phyloP scores from a whole-genome alignment of 2,797 vertebrate genomes.

The Hydrolagus colliei region DNA sequence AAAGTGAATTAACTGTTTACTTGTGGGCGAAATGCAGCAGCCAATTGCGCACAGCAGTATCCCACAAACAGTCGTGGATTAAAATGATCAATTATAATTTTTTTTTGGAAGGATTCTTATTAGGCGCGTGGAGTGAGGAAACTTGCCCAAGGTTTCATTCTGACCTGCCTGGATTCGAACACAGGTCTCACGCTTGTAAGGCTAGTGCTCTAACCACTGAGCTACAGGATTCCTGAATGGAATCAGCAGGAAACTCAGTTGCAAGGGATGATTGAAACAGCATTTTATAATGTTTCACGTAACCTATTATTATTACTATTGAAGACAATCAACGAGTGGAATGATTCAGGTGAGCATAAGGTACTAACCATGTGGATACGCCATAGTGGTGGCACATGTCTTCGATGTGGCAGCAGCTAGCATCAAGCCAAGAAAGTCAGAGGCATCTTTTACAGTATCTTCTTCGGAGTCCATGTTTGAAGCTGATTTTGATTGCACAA shows the following conservation, averaged over 20 bases:
- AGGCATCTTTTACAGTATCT: constrained; percentile 76
- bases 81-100: too few species aligned
- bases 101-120: too few species aligned
- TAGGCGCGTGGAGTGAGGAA: too few species aligned
- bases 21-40: too few species aligned
- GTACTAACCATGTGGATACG: constrained; percentile 87
- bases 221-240: background rate
- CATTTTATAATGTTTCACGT: background rate
- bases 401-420: constrained; percentile 95
- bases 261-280: background rate
- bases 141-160: too few species aligned
- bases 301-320: too few species aligned
- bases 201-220: too few species aligned
- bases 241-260: background rate
- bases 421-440: constrained; percentile 96
- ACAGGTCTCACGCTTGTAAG: too few species aligned
- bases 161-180: too few species aligned
- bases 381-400: constrained; percentile 88
- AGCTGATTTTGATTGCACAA: constrained; percentile 71
- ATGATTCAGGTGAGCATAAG: background rate
- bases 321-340: background rate
- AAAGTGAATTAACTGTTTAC: too few species aligned
- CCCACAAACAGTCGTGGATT: too few species aligned
- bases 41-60: too few species aligned
- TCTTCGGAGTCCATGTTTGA: constrained; percentile 76